Evolutionary conservation across 2,888 invertebrate species (phyloP).

Genomic region (Papilio protenor): DNA sequence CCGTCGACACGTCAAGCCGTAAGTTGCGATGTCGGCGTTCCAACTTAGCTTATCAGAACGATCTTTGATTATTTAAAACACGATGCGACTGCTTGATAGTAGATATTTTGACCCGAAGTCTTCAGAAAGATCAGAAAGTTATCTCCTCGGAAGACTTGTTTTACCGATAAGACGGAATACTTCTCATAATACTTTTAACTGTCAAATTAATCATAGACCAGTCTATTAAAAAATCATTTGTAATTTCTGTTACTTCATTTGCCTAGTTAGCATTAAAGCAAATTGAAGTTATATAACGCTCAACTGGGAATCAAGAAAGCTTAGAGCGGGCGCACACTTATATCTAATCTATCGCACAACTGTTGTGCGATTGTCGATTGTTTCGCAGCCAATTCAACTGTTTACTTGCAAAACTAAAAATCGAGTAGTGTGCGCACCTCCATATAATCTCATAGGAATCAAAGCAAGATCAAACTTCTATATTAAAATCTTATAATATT

Average conservation of each 20-base stretch:
- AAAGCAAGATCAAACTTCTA: too few relatives aligned
- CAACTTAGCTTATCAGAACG: not conserved
- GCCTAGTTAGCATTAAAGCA: too few relatives aligned
- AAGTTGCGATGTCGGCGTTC: slow-evolving; percentile 2
- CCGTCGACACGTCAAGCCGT: slow-evolving; percentile 5
- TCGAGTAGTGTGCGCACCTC: too few relatives aligned
- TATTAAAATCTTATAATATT: not conserved
- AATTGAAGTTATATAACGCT: too few relatives aligned
- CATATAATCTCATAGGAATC: too few relatives aligned
- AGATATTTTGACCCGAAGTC: not conserved
- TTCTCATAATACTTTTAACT: slow-evolving; percentile 5
- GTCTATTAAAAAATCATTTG: not conserved
- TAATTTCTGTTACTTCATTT: too few relatives aligned
- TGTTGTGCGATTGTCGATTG: too few relatives aligned
- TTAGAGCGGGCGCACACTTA: too few relatives aligned
- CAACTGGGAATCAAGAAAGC: too few relatives aligned
- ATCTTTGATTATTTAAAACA: slow-evolving; percentile 20
- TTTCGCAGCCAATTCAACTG: too few relatives aligned
- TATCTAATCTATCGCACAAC: too few relatives aligned
- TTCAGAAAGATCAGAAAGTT: slow-evolving; percentile 1
- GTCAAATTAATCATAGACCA: not conserved
- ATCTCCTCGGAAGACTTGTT: slow-evolving; percentile 15
- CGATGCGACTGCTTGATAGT: not conserved
- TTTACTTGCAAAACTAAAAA: too few relatives aligned
- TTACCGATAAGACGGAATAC: not conserved